These are phyloP conservation scores for Myrmecobius fasciatus DNA, from an alignment of 2,113 vertebrate species.

Conservation along the genomic window DNA sequence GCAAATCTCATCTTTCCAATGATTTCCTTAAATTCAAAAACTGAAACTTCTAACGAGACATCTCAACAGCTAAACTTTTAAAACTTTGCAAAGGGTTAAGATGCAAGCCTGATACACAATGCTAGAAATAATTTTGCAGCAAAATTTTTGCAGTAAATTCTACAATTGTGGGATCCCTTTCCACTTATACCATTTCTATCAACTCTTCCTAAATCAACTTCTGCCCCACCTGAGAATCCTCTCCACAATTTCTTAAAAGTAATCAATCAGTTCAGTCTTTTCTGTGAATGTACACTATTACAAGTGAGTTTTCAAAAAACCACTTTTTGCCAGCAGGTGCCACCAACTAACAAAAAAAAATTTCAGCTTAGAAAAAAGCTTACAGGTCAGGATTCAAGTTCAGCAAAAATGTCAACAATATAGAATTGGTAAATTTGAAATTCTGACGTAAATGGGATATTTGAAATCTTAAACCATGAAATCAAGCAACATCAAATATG, in stretches of 20 bases:
- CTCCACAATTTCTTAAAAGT: conserved; percentile 9
- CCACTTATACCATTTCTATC: background rate
- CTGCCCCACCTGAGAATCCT: conserved; percentile 22
- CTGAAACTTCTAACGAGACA: conserved; percentile 1
- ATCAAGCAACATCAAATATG: background rate
- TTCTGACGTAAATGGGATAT: background rate
- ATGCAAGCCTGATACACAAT: background rate
- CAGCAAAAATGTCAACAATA: background rate
- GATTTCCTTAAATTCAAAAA: conserved; percentile 25
- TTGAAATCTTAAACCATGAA: background rate
- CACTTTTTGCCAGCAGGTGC: conserved; percentile 66
- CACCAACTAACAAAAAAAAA: conserved; percentile 41
- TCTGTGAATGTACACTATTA: background rate
- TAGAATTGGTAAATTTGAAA: background rate
- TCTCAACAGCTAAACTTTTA: conserved; percentile 4
- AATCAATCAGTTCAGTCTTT: background rate
- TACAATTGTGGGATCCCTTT: conserved; percentile 36
- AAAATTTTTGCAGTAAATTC: too few relatives aligned
- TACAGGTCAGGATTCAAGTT: background rate
- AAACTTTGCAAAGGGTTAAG: background rate
- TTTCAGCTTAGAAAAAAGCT: background rate
- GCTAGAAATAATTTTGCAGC: background rate
- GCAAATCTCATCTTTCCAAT: background rate
- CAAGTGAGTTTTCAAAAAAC: conserved; percentile 48
- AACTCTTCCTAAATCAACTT: background rate